A percentile compares a stretch with the other conserved stretches of the same genome.
Evolutionary conservation across 2,113 vertebrate species (phyloP).

Genomic region (Mobula birostris): DNA sequence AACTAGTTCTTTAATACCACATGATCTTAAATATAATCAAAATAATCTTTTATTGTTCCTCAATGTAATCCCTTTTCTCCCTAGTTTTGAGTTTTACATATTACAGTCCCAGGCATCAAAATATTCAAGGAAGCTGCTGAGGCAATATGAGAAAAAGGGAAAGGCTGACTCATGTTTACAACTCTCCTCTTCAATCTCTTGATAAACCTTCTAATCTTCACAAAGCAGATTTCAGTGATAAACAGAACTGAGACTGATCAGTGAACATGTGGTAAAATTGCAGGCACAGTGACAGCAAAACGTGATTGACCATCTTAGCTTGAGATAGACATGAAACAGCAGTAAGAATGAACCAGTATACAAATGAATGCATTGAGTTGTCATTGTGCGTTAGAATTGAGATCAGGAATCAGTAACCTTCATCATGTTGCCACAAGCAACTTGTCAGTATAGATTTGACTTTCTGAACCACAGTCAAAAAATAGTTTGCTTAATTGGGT

Average conservation of each 20-base stretch:
- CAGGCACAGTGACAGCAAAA: not conserved
- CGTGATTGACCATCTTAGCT: not conserved
- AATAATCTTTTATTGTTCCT: not conserved
- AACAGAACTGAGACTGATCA: conserved; percentile 10
- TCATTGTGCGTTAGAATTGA: not conserved
- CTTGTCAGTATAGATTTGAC: conserved; percentile 1
- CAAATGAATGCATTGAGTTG: not conserved
- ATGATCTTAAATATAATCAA: not conserved
- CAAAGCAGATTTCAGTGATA: not conserved
- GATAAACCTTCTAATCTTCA: not conserved
- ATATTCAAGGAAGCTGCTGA: not conserved
- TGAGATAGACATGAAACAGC: not conserved
- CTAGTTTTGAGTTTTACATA: not conserved
- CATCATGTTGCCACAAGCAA: not conserved
- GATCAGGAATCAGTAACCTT: conserved; percentile 26
- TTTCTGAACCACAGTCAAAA: not conserved
- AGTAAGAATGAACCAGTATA: not conserved
- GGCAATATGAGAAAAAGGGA: not conserved
- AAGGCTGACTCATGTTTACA: not conserved
- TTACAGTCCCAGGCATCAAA: not conserved
- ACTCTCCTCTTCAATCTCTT: not conserved
- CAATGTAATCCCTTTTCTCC: not conserved
- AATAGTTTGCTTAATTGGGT: not conserved
- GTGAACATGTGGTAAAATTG: not conserved
- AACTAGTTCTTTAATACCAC: not conserved